phyloP scores from a whole-genome alignment of 2,888 invertebrate genomes.

The Ormyrus thymus region DNA sequence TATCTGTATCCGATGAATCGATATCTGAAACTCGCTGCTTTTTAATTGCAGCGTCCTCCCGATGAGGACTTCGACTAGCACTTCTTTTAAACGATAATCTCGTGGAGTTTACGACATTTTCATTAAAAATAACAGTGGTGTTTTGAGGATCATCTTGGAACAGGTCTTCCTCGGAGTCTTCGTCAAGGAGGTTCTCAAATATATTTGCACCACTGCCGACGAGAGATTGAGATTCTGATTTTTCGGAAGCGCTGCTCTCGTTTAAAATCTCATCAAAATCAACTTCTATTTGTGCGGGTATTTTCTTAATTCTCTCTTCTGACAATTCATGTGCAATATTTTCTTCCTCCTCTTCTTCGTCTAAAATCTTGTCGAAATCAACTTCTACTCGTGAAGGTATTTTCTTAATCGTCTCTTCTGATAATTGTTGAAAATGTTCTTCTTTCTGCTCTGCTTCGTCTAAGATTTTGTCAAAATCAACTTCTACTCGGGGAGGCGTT shows the following conservation, averaged over 20 bases:
- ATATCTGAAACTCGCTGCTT: slow-evolving; percentile 16
- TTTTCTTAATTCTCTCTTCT: neutral
- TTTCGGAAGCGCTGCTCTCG: slow-evolving; percentile 61
- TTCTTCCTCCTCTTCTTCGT: slow-evolving; percentile 51
- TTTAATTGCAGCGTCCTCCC: slow-evolving; percentile 4
- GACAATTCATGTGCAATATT: too few species aligned
- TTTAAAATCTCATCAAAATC: slow-evolving; percentile 65
- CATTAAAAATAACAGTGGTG: neutral
- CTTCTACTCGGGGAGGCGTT: slow-evolving; percentile 38
- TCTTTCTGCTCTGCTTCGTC: slow-evolving; percentile 55
- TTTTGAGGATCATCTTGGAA: slow-evolving; percentile 6
- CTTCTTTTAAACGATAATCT: slow-evolving; percentile 27
- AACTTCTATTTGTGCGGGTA: slow-evolving; percentile 45
- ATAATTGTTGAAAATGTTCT: neutral
- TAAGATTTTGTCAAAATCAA: slow-evolving; percentile 64
- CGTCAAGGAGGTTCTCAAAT: slow-evolving; percentile 39
- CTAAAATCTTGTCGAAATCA: slow-evolving; percentile 64
- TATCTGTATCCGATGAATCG: slow-evolving; percentile 34
- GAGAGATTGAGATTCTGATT: slow-evolving; percentile 19
- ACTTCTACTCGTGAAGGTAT: slow-evolving; percentile 30
- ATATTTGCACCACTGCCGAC: slow-evolving; percentile 16
- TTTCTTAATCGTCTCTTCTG: neutral
- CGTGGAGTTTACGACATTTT: neutral
- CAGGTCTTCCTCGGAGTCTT: slow-evolving; percentile 4
- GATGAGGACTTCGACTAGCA: slow-evolving; percentile 21